Evolutionary conservation across 2,888 invertebrate genomes (phyloP), one percentile per base, ranked within the genome.

Genomic region (Mythimna pallens): DNA sequence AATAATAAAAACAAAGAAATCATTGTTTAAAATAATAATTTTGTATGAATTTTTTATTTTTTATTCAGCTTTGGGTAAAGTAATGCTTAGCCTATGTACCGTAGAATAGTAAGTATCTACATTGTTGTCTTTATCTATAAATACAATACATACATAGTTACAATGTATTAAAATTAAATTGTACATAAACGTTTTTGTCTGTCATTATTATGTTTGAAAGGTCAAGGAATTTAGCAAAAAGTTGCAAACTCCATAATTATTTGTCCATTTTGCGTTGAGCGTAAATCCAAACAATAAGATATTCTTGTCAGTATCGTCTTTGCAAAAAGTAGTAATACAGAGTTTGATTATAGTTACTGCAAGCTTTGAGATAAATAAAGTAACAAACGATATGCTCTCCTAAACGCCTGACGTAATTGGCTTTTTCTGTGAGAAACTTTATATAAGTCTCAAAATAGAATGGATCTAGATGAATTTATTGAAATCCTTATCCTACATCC

Each of bases 161-260:
- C 50, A 54, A 57, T 30, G 30, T 52, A 52, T 25, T 55, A 43
- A 73, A 22, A 65, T 43, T 1, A 30, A 73, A 65, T 47, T 65
- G 5, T 62, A 77, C 50, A 30, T 52, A 63, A 70, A 61, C 40
- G 57, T 63, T 82, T 78, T 68, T 68, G 50, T 59, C 43, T 57
- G n/a, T 25, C 40, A 62, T 73, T 65, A 8, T 61, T 65, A 8
- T 61, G 34, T 70, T 40, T 63, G 20, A 70, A 65, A 80, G 79
- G 73, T 82, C 79, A 73, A 64, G 61, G 5, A 58, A 57, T 36
- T 55, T 12, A 54, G 55, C 66, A 80, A 80, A 80, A 80, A 78
- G 17, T 54, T 69, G 43, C 52, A 43, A 40, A 65, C 62, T 52
- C 1, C 54, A 47, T 43, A 63, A n/a, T 57, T 54, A 65, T 78